phyloP scores from a whole-genome alignment of 2,888 invertebrate species.

The Hypomecis atomaria region DNA sequence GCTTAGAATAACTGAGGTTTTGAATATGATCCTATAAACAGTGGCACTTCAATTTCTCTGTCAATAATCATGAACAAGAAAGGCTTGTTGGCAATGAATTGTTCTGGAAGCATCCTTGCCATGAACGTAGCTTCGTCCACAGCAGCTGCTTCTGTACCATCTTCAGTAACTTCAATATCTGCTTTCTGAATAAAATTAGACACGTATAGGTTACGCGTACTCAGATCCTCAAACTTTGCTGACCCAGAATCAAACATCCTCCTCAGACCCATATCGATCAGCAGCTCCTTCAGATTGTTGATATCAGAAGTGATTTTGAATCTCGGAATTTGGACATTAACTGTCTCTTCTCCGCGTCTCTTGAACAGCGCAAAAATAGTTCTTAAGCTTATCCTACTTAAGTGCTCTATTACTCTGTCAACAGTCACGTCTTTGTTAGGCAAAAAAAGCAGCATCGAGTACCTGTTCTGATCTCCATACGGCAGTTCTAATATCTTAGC shows the following conservation, averaged over 20 bases:
- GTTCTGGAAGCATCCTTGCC: conserved; percentile 49
- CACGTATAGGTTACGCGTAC: conserved; percentile 54
- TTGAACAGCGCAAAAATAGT: conserved; percentile 74
- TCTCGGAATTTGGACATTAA: conserved; percentile 84
- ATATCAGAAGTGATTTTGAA: conserved; percentile 83
- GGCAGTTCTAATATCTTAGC: conserved; percentile 69
- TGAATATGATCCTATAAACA: conserved; percentile 74
- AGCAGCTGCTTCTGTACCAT: conserved; percentile 64
- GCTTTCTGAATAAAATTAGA: conserved; percentile 74
- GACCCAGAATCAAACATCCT: conserved; percentile 58
- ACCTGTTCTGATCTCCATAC: conserved; percentile 65
- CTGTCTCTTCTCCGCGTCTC: conserved; percentile 63
- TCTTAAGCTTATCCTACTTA: conserved; percentile 74
- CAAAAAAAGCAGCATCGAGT: conserved; percentile 87
- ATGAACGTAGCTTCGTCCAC: conserved; percentile 53
- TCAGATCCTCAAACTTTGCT: conserved; percentile 60
- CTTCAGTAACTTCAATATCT: conserved; percentile 70
- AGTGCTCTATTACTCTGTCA: conserved; percentile 72
- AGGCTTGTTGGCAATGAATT: conserved; percentile 65
- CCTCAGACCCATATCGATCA: conserved; percentile 70
- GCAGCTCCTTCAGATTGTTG: conserved; percentile 72
- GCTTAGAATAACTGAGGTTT: conserved; percentile 62
- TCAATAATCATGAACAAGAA: conserved; percentile 77
- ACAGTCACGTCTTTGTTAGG: conserved; percentile 77
- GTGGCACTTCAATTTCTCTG: conserved; percentile 55